Base-by-base conservation (phyloP, 2,113 vertebrate species). In the Isichthys henryi region DNA sequence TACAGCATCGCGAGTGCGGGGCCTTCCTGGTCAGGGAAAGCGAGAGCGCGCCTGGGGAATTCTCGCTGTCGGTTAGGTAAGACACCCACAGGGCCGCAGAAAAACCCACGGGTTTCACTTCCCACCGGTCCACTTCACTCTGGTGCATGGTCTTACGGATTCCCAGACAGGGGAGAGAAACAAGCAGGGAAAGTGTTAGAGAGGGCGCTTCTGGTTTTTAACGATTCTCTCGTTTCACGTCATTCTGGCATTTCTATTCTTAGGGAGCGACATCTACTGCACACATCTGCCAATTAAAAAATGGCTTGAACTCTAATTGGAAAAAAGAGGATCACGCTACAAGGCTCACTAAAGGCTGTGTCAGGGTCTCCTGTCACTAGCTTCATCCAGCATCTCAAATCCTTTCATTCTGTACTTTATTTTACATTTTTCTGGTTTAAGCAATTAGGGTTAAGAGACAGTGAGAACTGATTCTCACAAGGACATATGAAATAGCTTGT, bases 41-140 rank as follows among this genome's bases (percentile, higher is more conserved):
- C 0, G 98, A 99, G 94, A 99, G 98, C 15, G 93, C 96, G 15
- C 98, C 98, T 0, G 98, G 98, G 2, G 97, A 98, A 88, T 99
- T 99, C 95, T 99, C 98, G 0, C 92, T 99, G 88, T 99, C 98
- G 0, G 97, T 99, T 89, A 99, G 96, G 98, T 99, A 91, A 96
- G 96, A 35, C n/a, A 52, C 19, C 7, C 53, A 85, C 23, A 62
- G 74, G 17, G 50, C 52, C 3, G 19, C 35, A 46, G 10, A 43
- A 31, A 53, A 21, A 9, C 53, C 52, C 23, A 27, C 4, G 82
- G n/a, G n/a, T 48, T 53, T 31, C 48, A 21, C 43, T 84, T 84
- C 82, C 82, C 82, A 1, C 39, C 1, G 23, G 43, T 11, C 80
- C 7, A 7, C 17, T 45, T 2, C 13, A 2, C 39, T 45, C 19